phyloP scores from a whole-genome alignment of 1,140 invertebrate species.

The Oppia nitens region DNA sequence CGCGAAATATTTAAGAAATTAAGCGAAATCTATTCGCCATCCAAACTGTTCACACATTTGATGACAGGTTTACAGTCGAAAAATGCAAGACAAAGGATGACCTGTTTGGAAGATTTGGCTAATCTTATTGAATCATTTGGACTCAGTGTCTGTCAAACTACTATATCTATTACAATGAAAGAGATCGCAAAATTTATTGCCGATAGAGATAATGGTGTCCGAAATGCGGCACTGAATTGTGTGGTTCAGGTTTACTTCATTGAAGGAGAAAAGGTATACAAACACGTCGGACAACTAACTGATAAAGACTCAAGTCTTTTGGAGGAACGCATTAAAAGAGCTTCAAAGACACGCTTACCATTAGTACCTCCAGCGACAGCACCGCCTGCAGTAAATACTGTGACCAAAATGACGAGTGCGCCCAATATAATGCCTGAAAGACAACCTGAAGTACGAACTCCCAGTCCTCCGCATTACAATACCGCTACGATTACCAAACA shows the following conservation, averaged over 20 bases:
- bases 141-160: slow-evolving; percentile 60
- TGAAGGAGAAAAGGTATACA: slow-evolving; percentile 75
- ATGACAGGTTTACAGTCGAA: slow-evolving; percentile 93
- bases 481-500: neutral
- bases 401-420: neutral
- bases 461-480: neutral
- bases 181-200: slow-evolving; percentile 85
- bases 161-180: slow-evolving; percentile 50
- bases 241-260: slow-evolving; percentile 76
- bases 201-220: slow-evolving; percentile 86
- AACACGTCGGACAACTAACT: slow-evolving; percentile 73
- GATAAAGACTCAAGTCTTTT: slow-evolving; percentile 85
- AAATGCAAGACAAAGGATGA: slow-evolving; percentile 83
- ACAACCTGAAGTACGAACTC: neutral
- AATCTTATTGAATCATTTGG: slow-evolving; percentile 71
- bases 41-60: slow-evolving; percentile 71
- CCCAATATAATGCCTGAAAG: neutral
- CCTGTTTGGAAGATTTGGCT: slow-evolving; percentile 81
- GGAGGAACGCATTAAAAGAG: slow-evolving; percentile 83
- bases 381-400: neutral
- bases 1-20: slow-evolving; percentile 68
- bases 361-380: neutral
- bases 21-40: slow-evolving; percentile 64
- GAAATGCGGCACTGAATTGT: slow-evolving; percentile 86
- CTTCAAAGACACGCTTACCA: slow-evolving; percentile 39